A percentile compares a stretch with the other conserved stretches of the same genome.
Evolutionary conservation across 2,113 vertebrate species (phyloP).

Genomic region (Scolopax mira): DNA sequence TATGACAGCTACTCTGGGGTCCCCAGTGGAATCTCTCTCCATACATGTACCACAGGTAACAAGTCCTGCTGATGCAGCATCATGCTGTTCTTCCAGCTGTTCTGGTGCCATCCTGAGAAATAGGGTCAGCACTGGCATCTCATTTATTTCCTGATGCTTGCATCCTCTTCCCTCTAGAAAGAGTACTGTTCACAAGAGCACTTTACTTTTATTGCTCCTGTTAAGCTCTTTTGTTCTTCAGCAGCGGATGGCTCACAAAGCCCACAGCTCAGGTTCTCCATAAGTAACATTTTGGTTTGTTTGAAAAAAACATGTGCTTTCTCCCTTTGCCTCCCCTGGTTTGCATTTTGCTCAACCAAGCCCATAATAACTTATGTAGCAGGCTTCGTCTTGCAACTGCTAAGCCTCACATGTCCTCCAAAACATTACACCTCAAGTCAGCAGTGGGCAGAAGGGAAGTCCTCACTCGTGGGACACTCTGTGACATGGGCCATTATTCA

Average conservation of each 20-base stretch:
- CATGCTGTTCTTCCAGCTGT: constrained; percentile 57
- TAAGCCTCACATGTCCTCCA: background rate
- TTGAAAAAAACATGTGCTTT: background rate
- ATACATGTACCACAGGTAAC: constrained; percentile 4
- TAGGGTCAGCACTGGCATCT: constrained; percentile 42
- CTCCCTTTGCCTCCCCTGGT: background rate
- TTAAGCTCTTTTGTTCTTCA: constrained; percentile 29
- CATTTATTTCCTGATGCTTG: constrained; percentile 63
- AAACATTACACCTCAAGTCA: fast-evolving
- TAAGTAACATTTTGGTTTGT: background rate
- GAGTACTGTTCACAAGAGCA: background rate
- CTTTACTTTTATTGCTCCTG: constrained; percentile 28
- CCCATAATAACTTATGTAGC: background rate
- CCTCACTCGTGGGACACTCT: too few species aligned
- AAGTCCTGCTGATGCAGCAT: constrained; percentile 52
- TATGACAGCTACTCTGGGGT: background rate
- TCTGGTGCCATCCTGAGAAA: constrained; percentile 37
- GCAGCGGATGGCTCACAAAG: background rate
- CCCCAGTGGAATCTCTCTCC: background rate
- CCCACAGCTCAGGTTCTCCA: background rate
- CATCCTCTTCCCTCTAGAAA: constrained; percentile 34
- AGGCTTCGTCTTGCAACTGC: background rate
- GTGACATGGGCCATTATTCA: background rate
- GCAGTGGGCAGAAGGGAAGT: background rate
- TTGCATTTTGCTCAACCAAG: fast-evolving